Conservation (phyloP, 2,797 vertebrate genomes). For the Orestias chungarensis region DNA sequence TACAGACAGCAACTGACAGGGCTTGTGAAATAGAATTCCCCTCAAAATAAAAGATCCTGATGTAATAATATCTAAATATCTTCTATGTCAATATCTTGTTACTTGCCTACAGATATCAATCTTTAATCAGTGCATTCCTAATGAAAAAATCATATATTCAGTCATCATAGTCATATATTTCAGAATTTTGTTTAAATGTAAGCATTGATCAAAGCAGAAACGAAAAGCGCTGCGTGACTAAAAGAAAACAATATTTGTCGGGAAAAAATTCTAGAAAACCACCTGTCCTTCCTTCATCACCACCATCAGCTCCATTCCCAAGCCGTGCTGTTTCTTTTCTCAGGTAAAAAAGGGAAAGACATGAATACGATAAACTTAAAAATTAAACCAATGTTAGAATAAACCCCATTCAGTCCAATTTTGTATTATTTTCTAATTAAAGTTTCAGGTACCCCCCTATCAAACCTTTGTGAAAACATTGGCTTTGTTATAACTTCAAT, state of each 20-base stretch:
- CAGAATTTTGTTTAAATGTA: neutral
- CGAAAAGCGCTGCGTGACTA: neutral
- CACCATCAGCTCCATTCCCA: slow-evolving; percentile 1
- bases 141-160: too few relatives aligned
- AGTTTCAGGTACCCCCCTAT: neutral
- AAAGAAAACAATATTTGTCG: neutral
- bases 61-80: too few relatives aligned
- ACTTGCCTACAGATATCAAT: too few relatives aligned
- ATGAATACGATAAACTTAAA: neutral
- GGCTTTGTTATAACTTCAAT: slow-evolving; percentile 19
- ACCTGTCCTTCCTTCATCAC: neutral
- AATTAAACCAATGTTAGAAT: neutral
- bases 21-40: too few relatives aligned
- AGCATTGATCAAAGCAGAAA: neutral
- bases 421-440: slow-evolving; percentile 2
- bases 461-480: neutral
- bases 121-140: neutral
- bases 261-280: neutral
- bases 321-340: neutral
- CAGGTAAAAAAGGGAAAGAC: too few relatives aligned
- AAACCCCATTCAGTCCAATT: neutral
- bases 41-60: too few relatives aligned
- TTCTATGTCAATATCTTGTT: too few relatives aligned
- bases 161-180: neutral
- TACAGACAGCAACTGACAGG: too few relatives aligned